Evolutionary conservation across 2,113 vertebrate species (phyloP), one percentile per base, ranked within the genome.

Genomic region (Antennarius striatus): DNA sequence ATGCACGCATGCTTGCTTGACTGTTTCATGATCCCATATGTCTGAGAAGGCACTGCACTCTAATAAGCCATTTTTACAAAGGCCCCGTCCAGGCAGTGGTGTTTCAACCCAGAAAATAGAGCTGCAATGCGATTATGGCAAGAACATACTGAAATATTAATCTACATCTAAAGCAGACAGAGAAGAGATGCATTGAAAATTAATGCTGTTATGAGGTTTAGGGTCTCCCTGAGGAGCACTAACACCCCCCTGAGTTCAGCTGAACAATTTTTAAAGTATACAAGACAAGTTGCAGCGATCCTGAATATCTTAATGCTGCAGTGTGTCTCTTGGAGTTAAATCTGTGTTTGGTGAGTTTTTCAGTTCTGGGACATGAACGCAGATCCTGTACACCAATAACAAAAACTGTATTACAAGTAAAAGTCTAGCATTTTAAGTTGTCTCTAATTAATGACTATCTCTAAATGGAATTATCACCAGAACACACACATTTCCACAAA

Each of bases 141-240:
- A 52, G 66, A 67, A 63, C 42, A 79, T 68, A 48, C 62, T 84
- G 6, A 79, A 86, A 86, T 84, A 84, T 87, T 68, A 16, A 86
- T 81, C 56, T 43, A 50, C 36, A 67, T 84, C 60, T 73, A 56
- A 74, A 66, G 73, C 64, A 68, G 29, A 63, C 6, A 14, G 54
- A 63, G 60, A 70, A 46, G 51, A 54, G 46, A 69, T 46, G 63
- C 70, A 68, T 73, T 70, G 73, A 73, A 79, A 73, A 69, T 81
- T 45, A 52, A 83, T 65, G 79, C 12, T 36, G 65, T 36, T 60
- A 4, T 13, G 50, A 66, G 66, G 68, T 67, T 84, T 43, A 52
- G 17, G 68, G 43, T 29, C 16, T 67, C 79, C 52, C 53, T 3
- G 6, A 59, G 61, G 75, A 68, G 30, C 56, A 9, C 12, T 7